A percentile compares a stretch with the other conserved stretches of the same genome.
Evolutionary conservation across 2,888 invertebrate genomes (phyloP).

Genomic region (Hypercompe scribonia): DNA sequence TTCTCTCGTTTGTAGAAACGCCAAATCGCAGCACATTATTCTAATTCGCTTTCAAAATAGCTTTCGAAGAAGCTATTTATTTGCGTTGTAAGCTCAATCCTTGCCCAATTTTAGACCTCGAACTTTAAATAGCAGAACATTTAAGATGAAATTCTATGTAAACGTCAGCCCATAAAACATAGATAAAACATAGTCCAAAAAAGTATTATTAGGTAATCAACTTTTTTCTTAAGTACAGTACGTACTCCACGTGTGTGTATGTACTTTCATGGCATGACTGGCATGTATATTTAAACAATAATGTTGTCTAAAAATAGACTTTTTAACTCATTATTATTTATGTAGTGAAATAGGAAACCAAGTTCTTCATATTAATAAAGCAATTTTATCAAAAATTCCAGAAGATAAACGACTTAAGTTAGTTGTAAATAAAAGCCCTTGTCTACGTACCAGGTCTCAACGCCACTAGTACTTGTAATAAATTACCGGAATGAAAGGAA

Average conservation of each 20-base stretch:
- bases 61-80: slow-evolving; percentile 85
- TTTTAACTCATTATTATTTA: not conserved
- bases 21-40: slow-evolving; percentile 85
- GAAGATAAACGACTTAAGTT: slow-evolving; percentile 58
- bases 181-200: not conserved
- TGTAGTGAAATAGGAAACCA: slow-evolving; percentile 15
- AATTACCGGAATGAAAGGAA: slow-evolving; percentile 68
- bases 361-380: slow-evolving; percentile 32
- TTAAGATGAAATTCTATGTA: slow-evolving; percentile 57
- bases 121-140: slow-evolving; percentile 46
- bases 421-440: slow-evolving; percentile 61
- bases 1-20: slow-evolving; percentile 83
- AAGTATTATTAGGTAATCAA: not conserved
- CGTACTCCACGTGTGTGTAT: too few species aligned
- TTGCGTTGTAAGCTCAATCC: slow-evolving; percentile 76
- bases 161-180: not conserved
- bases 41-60: slow-evolving; percentile 84
- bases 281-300: not conserved
- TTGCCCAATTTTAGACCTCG: slow-evolving; percentile 50
- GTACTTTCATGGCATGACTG: not conserved
- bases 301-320: not conserved
- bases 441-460: slow-evolving; percentile 57
- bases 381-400: slow-evolving; percentile 38
- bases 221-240: too few species aligned
- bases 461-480: slow-evolving; percentile 63